Percentiles rank a stretch among this genome's conserved stretches.
phyloP scores from a whole-genome alignment of 2,888 invertebrate genomes.

The Rhimphoctona megacephalus region DNA sequence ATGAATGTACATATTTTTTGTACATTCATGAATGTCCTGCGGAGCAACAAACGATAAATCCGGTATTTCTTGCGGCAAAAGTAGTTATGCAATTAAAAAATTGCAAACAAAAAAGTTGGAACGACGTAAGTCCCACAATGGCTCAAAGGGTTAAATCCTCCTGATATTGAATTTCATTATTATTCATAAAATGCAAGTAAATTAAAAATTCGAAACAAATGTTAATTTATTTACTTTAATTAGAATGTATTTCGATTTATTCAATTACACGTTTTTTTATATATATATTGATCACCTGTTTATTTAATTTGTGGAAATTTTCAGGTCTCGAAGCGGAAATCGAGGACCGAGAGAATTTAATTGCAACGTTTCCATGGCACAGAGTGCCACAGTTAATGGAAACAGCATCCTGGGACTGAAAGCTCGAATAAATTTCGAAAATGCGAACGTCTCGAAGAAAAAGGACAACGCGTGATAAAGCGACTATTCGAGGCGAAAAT shows the following conservation, averaged over 20 bases:
- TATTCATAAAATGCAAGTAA: neutral
- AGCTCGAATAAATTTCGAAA: constrained; percentile 25
- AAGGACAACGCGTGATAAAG: neutral
- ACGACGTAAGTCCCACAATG: no score
- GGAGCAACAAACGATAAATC: no score
- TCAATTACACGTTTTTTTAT: no score
- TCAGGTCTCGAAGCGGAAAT: constrained; percentile 66
- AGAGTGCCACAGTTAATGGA: constrained; percentile 90
- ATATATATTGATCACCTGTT: neutral
- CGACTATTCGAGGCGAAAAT: constrained; percentile 39
- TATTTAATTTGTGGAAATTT: constrained; percentile 3
- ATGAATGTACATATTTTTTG: no score
- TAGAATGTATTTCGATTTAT: no score
- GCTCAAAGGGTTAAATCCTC: neutral
- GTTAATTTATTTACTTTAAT: neutral
- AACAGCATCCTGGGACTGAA: constrained; percentile 89
- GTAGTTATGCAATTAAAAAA: no score
- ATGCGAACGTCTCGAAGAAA: neutral
- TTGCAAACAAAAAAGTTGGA: no score
- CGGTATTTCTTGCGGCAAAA: no score
- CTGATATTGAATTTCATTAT: neutral
- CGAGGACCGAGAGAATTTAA: constrained; percentile 82
- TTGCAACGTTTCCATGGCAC: constrained; percentile 92
- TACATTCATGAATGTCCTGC: no score
- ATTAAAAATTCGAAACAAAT: neutral